Base-by-base conservation (phyloP, 2,113 vertebrate genomes). In the Felis chaus region DNA sequence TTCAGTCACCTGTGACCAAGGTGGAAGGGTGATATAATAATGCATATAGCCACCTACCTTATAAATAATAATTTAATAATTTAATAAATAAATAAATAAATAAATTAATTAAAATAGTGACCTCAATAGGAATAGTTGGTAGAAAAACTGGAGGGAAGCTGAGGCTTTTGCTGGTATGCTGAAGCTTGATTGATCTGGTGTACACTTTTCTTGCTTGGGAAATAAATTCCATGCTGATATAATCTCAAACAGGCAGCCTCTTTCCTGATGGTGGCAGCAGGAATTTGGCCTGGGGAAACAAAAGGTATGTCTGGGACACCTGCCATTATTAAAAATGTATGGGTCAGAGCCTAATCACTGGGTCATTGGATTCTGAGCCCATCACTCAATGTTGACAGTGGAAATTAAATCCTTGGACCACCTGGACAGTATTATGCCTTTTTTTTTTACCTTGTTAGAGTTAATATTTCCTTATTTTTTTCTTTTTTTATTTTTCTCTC, bases 271-370 rank as follows among this genome's bases (percentile, higher is more conserved):
- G 53, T 81, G 57, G 50, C 41, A 84, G 41, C 12, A 92, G 41
- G 53, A 79, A 85, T 92, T 89, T 89, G 84, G 41, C 63, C 89
- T 65, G 12, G 9, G 61, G 71, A 80, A 84, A 73, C 79, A 79
- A 92, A 68, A 97, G 2, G 6, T 93, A 27, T 21, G 1, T 85
- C 79, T 89, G 41, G n/a, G 71, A 95, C 79, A 79, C 50, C 45
- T 93, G 85, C 50, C 33, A 16, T 71, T 97, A 73, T 57, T 89
- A 89, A 95, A 89, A 89, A 71, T 80, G n/a, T 71, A 45, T 79
- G 78, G 29, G 71, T 93, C 93, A 95, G 71, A 73, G 78, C 45
- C 53, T 33, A 93, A 53, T 79, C 63, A n/a, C 16, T 79, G 69
- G 76, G 29, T 84, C 69, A 65, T 13, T 86, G 50, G 50, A 63